These are phyloP conservation scores for Corythaeola cristata DNA, from an alignment of 2,113 vertebrate genomes.

Conservation along the genomic window DNA sequence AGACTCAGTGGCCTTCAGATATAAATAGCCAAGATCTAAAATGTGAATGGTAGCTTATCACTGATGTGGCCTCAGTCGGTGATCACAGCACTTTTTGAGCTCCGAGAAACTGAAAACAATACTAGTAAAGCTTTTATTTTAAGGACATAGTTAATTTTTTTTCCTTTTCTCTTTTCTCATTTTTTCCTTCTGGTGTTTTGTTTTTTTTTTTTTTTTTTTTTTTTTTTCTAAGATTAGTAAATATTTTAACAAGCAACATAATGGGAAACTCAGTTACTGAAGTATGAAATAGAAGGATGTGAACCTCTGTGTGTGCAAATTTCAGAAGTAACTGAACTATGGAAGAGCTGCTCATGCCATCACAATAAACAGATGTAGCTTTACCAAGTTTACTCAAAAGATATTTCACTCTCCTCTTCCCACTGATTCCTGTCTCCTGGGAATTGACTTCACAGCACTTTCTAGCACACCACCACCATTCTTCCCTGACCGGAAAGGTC, in stretches of 20 bases:
- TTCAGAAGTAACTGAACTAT: neutral
- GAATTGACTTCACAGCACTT: neutral
- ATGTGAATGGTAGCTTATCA: neutral
- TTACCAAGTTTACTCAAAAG: neutral
- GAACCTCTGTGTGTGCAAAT: neutral
- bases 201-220: neutral
- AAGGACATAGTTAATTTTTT: neutral
- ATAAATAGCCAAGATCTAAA: neutral
- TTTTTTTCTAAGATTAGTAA: neutral
- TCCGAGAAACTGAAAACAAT: neutral
- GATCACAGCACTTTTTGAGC: neutral
- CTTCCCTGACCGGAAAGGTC: neutral
- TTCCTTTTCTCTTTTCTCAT: neutral
- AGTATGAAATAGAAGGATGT: neutral
- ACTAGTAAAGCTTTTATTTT: neutral
- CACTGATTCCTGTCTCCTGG: neutral
- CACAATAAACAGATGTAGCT: neutral
- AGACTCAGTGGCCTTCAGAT: neutral
- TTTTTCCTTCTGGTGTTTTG: too few relatives aligned
- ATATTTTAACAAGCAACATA: slow-evolving; percentile 1
- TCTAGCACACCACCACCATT: neutral
- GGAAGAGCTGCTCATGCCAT: neutral
- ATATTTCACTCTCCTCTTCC: neutral
- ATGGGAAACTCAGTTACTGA: neutral
- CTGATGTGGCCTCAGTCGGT: neutral